Percentiles rank a stretch among this genome's conserved stretches.
phyloP scores from a whole-genome alignment of 2,888 invertebrate genomes.

The Allophyes oxyacanthae region DNA sequence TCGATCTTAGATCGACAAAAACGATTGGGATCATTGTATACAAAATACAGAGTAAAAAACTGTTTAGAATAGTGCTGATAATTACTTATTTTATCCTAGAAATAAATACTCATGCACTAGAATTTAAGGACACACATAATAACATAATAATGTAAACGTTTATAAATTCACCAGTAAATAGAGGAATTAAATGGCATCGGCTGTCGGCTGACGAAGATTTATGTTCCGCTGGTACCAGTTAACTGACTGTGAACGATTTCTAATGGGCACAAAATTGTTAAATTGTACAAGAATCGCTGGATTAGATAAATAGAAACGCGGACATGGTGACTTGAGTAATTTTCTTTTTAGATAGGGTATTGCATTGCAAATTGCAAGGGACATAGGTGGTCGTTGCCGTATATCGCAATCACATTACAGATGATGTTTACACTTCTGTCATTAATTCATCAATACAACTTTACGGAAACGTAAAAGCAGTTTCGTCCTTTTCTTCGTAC shows the following conservation, averaged over 20 bases:
- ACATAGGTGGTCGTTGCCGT: neutral
- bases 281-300: conserved; percentile 22
- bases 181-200: conserved; percentile 55
- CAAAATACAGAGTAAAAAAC: too few relatives aligned
- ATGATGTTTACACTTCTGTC: too few relatives aligned
- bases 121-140: conserved; percentile 56
- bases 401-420: neutral
- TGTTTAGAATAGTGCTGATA: too few relatives aligned
- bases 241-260: conserved; percentile 58
- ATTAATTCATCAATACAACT: too few relatives aligned
- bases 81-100: too few relatives aligned
- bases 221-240: conserved; percentile 38
- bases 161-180: conserved; percentile 50
- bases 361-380: too few relatives aligned
- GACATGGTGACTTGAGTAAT: conserved; percentile 12
- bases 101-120: conserved; percentile 36
- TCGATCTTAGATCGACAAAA: too few relatives aligned
- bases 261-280: conserved; percentile 59
- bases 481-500: too few relatives aligned
- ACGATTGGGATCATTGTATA: too few relatives aligned
- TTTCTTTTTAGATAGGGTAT: conserved; percentile 6
- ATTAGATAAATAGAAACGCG: conserved; percentile 14
- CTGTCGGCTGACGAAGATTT: conserved; percentile 56
- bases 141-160: conserved; percentile 48
- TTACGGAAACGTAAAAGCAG: too few relatives aligned